These are phyloP conservation scores for Chrysolina americana DNA, from an alignment of 2,888 invertebrate species.

Conservation along the genomic window DNA sequence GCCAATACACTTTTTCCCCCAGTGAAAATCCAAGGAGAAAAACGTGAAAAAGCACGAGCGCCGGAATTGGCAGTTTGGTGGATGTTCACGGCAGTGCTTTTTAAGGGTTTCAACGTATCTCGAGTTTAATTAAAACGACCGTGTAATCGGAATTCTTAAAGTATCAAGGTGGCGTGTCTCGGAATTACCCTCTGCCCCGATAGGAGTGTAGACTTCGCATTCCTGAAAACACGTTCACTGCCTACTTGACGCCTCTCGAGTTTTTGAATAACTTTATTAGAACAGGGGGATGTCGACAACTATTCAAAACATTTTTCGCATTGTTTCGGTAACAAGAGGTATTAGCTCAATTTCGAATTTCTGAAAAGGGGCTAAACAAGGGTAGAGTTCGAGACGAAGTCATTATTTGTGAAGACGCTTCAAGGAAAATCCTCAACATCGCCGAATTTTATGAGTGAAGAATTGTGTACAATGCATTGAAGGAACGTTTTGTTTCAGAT, in stretches of 20 bases:
- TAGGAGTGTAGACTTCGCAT: slow-evolving; percentile 43
- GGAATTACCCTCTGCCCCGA: slow-evolving; percentile 23
- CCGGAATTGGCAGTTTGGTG: slow-evolving; percentile 27
- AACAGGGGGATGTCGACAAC: slow-evolving; percentile 7
- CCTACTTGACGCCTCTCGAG: slow-evolving; percentile 46
- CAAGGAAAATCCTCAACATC: neutral
- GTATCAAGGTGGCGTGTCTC: slow-evolving; percentile 37
- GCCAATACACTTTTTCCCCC: neutral
- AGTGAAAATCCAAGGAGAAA: neutral
- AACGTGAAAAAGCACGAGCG: slow-evolving; percentile 10
- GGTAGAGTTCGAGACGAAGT: neutral
- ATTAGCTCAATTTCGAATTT: slow-evolving; percentile 20
- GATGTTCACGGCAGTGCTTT: slow-evolving; percentile 50
- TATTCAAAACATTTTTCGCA: slow-evolving; percentile 32
- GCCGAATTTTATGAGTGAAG: too few relatives aligned
- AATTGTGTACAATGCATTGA: neutral
- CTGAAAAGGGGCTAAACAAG: neutral
- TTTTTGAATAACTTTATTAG: slow-evolving; percentile 41
- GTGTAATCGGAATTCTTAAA: slow-evolving; percentile 52
- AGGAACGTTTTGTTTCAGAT: too few relatives aligned
- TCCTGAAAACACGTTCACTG: slow-evolving; percentile 49
- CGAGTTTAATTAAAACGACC: slow-evolving; percentile 54
- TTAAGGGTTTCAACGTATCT: slow-evolving; percentile 51
- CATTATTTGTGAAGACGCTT: neutral
- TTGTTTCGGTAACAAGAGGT: slow-evolving; percentile 31